phyloP scores from a whole-genome alignment of 2,797 vertebrate species.

The Sarcoramphus papa region DNA sequence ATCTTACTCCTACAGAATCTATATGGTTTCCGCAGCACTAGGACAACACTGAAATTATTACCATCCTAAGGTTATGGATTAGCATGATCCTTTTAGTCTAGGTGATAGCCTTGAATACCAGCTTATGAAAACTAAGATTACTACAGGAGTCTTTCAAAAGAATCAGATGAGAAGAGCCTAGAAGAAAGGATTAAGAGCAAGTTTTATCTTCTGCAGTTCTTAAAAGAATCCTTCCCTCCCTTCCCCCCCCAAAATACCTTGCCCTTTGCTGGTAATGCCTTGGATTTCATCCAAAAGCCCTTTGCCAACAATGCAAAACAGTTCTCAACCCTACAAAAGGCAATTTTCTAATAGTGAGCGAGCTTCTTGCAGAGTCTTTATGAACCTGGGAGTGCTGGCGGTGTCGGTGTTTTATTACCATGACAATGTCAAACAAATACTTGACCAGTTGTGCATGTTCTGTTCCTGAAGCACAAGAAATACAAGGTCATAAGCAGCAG shows the following conservation, averaged over 20 bases:
- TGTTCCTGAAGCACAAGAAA: not conserved
- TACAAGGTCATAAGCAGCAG: not conserved
- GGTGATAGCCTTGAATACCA: not conserved
- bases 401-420: not conserved
- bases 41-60: not conserved
- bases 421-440: not conserved
- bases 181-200: not conserved
- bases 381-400: fast-evolving
- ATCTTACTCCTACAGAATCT: not conserved
- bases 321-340: not conserved
- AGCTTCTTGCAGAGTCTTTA: not conserved
- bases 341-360: fast-evolving
- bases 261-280: not conserved
- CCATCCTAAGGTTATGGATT: not conserved
- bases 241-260: not conserved
- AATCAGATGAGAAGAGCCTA: not conserved
- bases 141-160: not conserved
- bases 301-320: not conserved
- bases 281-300: not conserved
- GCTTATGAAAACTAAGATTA: not conserved
- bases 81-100: not conserved
- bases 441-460: not conserved
- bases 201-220: not conserved
- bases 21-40: not conserved
- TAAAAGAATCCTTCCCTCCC: not conserved